Evolutionary conservation across 2,113 vertebrate genomes (phyloP), one percentile per base, ranked within the genome.

Genomic region (Oreochromis niloticus): DNA sequence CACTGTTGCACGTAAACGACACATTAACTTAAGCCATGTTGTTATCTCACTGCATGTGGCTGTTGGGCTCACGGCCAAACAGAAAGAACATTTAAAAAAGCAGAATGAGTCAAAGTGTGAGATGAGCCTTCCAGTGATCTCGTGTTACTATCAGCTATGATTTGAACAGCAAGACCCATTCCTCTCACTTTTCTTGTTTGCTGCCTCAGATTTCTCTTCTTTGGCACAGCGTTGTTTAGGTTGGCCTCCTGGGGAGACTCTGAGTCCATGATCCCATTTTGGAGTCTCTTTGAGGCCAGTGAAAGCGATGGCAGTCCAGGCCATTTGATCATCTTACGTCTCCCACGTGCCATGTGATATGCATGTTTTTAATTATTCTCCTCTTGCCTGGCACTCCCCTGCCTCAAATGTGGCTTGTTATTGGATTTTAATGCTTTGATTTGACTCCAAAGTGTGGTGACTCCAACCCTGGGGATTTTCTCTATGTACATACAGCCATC

Each of bases 231-330:
- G 36, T 52, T 96, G 92, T 95, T 95, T 94, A 85, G 82, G 61
- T 95, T 95, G 94, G 94, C 91, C 89, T 87, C 88, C 75, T 30
- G 59, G 84, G 86, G 94, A 90, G 92, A 89, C 87, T 88, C 61
- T 81, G 82, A 91, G 82, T 88, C 91, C 71, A 71, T 92, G 93
- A 94, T 94, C 91, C 85, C 90, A 92, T 92, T 92, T 91, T 88
- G 85, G 83, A 79, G 81, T 91, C 71, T 87, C 63, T 91, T 92
- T 89, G 87, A 91, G 50, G 52, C 52, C 87, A 94, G 88, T 88
- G 46, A 79, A 84, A 86, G 84, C 80, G 84, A 90, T 75, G 89
- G 91, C 59, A 89, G 89, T 88, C 30, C 16, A 56, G 75, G 83
- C 30, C 59, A 94, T 88, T 83, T 83, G 88, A 91, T 86, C 91